phyloP scores from a whole-genome alignment of 2,888 invertebrate species.

The Leucophora obtusa region DNA sequence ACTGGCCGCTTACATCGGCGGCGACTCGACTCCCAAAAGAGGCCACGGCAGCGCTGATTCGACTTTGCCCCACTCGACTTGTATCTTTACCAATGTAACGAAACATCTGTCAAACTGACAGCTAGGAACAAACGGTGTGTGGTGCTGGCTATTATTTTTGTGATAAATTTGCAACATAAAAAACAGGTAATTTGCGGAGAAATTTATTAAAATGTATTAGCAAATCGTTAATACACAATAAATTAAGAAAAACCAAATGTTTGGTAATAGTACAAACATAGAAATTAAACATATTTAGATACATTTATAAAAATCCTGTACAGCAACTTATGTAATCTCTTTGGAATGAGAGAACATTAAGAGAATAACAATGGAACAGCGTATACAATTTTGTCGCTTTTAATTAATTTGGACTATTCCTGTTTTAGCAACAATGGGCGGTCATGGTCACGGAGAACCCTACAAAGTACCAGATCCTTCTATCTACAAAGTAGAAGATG shows the following conservation, averaged over 20 bases:
- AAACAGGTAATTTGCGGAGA: slow-evolving; percentile 11
- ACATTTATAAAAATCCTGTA: background rate
- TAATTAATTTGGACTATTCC: background rate
- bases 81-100: slow-evolving; percentile 9
- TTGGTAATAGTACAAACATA: too few relatives aligned
- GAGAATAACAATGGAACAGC: background rate
- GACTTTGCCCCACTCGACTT: too few relatives aligned
- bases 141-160: slow-evolving; percentile 1
- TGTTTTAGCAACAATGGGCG: slow-evolving; percentile 50
- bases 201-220: background rate
- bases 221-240: background rate
- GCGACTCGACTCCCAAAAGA: too few relatives aligned
- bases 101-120: slow-evolving; percentile 21
- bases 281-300: too few relatives aligned
- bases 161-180: slow-evolving; percentile 26
- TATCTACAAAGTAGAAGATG: slow-evolving; percentile 86
- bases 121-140: background rate
- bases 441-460: slow-evolving; percentile 80
- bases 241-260: background rate
- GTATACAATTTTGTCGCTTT: slow-evolving; percentile 7
- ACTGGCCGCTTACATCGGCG: too few relatives aligned
- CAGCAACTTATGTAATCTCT: slow-evolving; percentile 37
- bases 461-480: slow-evolving; percentile 86
- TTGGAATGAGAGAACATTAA: background rate
- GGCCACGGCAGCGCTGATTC: too few relatives aligned